These are phyloP conservation scores for Patiria pectinifera DNA, from an alignment of 53 echinoderm and acorn worm genomes.

Conservation along the genomic window DNA sequence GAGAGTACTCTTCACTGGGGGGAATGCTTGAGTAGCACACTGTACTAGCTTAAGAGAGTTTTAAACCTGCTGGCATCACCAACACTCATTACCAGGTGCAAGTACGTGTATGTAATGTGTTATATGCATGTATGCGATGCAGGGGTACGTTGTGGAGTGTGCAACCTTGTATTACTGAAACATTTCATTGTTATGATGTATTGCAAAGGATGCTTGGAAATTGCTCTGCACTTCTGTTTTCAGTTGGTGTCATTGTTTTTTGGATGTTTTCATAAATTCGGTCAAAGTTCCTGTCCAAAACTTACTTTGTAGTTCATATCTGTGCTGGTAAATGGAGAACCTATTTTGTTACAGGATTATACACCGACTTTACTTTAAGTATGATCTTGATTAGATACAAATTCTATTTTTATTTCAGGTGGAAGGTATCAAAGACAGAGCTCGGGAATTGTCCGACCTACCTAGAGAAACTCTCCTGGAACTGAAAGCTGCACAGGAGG, in stretches of 20 bases:
- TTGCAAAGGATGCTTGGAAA: neutral
- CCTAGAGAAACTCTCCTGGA: conserved; percentile 45
- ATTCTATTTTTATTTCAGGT: conserved; percentile 44
- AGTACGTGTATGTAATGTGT: neutral
- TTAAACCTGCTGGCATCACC: neutral
- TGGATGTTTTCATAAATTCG: too few relatives aligned
- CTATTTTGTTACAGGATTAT: neutral
- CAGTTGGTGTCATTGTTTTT: neutral
- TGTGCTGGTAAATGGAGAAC: too few relatives aligned
- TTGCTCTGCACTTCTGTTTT: neutral
- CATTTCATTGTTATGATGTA: neutral
- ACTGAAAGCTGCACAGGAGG: conserved; percentile 38
- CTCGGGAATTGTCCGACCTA: conserved; percentile 49
- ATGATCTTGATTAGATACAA: neutral
- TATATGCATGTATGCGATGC: neutral
- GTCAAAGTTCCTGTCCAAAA: too few relatives aligned
- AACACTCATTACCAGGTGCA: neutral
- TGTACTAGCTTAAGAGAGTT: too few relatives aligned
- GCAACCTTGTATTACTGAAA: too few relatives aligned
- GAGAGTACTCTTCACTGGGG: too few relatives aligned
- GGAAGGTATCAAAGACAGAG: conserved; percentile 53
- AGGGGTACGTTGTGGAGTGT: too few relatives aligned
- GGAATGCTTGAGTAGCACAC: too few relatives aligned
- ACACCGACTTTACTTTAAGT: neutral
- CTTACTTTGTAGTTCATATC: too few relatives aligned